phyloP scores from a whole-genome alignment of 2,888 invertebrate species.

The Caenorhabditis zanzibari region DNA sequence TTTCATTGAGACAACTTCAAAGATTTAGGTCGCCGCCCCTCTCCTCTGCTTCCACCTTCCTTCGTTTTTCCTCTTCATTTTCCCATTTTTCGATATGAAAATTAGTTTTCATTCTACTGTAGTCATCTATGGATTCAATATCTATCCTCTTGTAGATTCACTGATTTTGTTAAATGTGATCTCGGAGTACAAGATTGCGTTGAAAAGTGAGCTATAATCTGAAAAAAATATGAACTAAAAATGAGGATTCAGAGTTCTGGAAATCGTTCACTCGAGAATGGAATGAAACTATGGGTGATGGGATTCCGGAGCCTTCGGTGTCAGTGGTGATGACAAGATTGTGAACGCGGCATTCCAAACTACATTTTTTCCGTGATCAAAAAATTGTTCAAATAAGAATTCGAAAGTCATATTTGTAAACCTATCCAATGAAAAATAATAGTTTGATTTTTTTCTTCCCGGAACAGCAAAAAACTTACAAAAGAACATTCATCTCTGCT shows the following conservation, averaged over 20 bases:
- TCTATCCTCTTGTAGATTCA: neutral
- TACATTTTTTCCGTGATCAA: neutral
- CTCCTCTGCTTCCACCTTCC: conserved; percentile 6
- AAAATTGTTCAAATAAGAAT: no score
- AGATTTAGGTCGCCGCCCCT: neutral
- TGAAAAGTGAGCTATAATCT: neutral
- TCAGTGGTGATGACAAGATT: conserved; percentile 12
- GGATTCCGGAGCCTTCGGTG: neutral
- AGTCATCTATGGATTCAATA: neutral
- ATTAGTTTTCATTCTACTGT: neutral
- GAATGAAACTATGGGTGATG: neutral
- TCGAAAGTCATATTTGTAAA: no score
- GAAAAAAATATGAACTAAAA: no score
- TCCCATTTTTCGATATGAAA: neutral
- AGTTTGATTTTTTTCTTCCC: no score
- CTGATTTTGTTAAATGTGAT: conserved; percentile 1
- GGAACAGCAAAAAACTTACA: no score
- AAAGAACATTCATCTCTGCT: no score
- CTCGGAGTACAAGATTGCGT: neutral
- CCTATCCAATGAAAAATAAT: no score
- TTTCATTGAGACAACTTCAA: neutral
- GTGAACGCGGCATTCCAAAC: no score
- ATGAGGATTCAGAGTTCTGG: neutral
- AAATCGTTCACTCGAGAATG: neutral
- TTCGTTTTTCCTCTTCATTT: neutral